Base-by-base conservation (phyloP, 2,113 vertebrate genomes). In the Pelobates fuscus region DNA sequence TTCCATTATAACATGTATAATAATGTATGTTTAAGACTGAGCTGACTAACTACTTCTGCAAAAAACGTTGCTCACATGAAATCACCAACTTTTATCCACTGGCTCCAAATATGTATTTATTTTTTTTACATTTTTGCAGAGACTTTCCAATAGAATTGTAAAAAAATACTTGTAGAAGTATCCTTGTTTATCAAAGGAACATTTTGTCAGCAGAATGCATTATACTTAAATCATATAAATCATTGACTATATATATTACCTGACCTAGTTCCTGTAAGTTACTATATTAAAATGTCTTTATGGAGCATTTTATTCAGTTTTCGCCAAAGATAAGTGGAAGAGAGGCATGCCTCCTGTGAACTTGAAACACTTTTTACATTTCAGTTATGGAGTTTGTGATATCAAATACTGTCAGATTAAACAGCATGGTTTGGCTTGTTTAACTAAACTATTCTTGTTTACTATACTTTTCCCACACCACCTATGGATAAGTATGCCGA, bases 361-460 rank as follows among this genome's bases (percentile, higher is more conserved):
- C 52, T 21, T 37, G 18, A 55, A 23, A 44, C 30, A 58, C 66
- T 66, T n/a, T 74, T 74, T 52, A 41, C 23, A 43, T 32, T 26
- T 66, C n/a, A 65, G 66, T 49, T 15, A 14, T 26, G 24, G 26
- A 41, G 55, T 74, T 66, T 58, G 57, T 44, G 44, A 43, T 26
- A 65, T 55, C 27, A n/a, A 32, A 44, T 26, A 57, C 14, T 26
- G 49, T 44, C 23, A 58, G 23, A 58, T 74, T 27, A 43, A 74
- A 58, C 71, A 66, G 71, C 70, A 73, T 73, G 59, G n/a, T 25
- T 54, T 64, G 43, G 29, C 71, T 24, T 74, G 21, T 66, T 20
- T 20, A 64, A 44, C 71, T 55, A 20, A 25, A 26, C 32, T 55
- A 74, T 66, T 66, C 52, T 57, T 74, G 71, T 66, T 65, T 74